Evolutionary conservation across 2,888 invertebrate species (phyloP).

Genomic region (Galeopsomyia nigrocyanea): DNA sequence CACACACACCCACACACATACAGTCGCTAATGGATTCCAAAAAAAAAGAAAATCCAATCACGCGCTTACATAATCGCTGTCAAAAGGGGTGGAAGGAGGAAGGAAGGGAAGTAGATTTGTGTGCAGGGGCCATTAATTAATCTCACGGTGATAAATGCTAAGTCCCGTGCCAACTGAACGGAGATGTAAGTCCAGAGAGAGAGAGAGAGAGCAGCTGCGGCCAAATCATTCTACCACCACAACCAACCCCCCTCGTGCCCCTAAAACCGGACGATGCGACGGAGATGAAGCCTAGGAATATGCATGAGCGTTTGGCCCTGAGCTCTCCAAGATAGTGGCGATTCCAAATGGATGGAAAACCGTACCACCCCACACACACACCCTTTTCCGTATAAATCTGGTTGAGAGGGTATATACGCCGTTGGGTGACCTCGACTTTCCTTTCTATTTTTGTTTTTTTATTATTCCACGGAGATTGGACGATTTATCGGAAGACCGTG

Average conservation of each 20-base stretch:
- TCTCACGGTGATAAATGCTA: constrained; percentile 63
- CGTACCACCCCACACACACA: too few species aligned
- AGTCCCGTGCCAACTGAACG: constrained; percentile 60
- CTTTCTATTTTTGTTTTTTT: too few species aligned
- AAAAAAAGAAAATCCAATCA: constrained; percentile 9
- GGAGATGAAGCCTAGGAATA: not conserved
- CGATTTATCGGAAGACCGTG: not conserved
- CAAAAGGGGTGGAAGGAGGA: not conserved
- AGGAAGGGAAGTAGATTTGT: not conserved
- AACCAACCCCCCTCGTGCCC: constrained; percentile 50
- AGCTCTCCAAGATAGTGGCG: too few species aligned
- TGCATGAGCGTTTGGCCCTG: too few species aligned
- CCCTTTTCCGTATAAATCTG: too few species aligned
- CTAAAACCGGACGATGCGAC: not conserved
- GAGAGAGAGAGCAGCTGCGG: constrained; percentile 53
- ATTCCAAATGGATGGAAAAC: too few species aligned
- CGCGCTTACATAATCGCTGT: constrained; percentile 4
- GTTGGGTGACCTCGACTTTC: too few species aligned
- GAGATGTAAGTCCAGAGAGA: constrained; percentile 54
- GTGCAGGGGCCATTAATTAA: constrained; percentile 60
- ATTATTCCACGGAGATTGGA: not conserved
- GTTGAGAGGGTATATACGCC: too few species aligned
- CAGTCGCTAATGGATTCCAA: constrained; percentile 9
- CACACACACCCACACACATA: too few species aligned
- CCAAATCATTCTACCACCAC: constrained; percentile 50